Conservation (phyloP, 1,140 invertebrate genomes). For the Drosophila trapezifrons region DNA sequence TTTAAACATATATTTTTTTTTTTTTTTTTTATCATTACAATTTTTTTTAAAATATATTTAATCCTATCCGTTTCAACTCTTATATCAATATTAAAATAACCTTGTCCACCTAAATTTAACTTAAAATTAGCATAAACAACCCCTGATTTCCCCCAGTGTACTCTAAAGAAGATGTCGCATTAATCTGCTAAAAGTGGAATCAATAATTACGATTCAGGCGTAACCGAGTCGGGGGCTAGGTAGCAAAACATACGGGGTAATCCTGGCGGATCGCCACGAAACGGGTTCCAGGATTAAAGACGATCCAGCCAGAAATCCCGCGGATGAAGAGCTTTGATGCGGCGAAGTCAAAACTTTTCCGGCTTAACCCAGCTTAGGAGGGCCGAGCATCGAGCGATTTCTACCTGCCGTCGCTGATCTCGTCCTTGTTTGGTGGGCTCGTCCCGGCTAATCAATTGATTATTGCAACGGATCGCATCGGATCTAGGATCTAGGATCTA, state of each 20-base stretch:
- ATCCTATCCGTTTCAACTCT: too few species aligned
- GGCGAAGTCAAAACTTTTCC: slow-evolving; percentile 50
- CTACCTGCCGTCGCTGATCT: slow-evolving; percentile 40
- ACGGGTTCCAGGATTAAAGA: slow-evolving; percentile 22
- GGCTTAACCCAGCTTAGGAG: slow-evolving; percentile 42
- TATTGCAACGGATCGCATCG: slow-evolving; percentile 27
- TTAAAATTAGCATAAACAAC: neutral
- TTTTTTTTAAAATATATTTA: too few species aligned
- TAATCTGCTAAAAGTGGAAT: slow-evolving; percentile 47
- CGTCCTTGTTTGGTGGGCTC: slow-evolving; percentile 53
- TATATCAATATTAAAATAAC: slow-evolving; percentile 34
- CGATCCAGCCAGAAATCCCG: slow-evolving; percentile 47
- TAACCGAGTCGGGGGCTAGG: slow-evolving; percentile 50
- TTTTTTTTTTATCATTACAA: too few species aligned
- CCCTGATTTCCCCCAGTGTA: neutral
- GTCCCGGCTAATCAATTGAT: slow-evolving; percentile 55
- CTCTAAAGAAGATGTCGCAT: slow-evolving; percentile 27
- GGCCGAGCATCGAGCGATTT: too few species aligned
- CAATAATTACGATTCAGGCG: slow-evolving; percentile 54
- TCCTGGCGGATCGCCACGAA: slow-evolving; percentile 11
- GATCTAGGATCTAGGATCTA: too few species aligned
- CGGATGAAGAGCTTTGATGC: slow-evolving; percentile 52
- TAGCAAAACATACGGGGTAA: slow-evolving; percentile 41
- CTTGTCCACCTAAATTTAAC: neutral
- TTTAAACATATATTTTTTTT: too few species aligned